Percentiles rank a stretch among this genome's conserved stretches.
phyloP scores from a whole-genome alignment of 2,888 invertebrate genomes.

The Venusia cambrica region DNA sequence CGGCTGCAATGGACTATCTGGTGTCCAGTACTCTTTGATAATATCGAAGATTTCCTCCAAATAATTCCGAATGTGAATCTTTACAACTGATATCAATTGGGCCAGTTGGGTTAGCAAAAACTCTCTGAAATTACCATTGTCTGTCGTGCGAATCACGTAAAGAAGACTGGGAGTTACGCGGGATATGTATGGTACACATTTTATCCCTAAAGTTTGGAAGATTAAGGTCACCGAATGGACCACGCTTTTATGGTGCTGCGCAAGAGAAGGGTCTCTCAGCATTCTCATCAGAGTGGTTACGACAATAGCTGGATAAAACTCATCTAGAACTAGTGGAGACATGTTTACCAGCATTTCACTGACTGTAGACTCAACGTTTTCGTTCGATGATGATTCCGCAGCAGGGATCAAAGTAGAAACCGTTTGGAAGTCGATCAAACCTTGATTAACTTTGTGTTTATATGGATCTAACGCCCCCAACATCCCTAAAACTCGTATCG shows the following conservation, averaged over 20 bases:
- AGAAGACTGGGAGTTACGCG: slow-evolving; percentile 94
- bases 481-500: slow-evolving; percentile 95
- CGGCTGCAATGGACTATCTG: slow-evolving; percentile 90
- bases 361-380: slow-evolving; percentile 83
- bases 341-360: slow-evolving; percentile 97
- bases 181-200: slow-evolving; percentile 95
- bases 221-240: slow-evolving; percentile 98
- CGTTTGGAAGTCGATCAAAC: slow-evolving; percentile 92
- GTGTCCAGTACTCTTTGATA: slow-evolving; percentile 96
- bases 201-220: slow-evolving; percentile 96
- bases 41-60: slow-evolving; percentile 96
- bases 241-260: slow-evolving; percentile 96
- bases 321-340: slow-evolving; percentile 92
- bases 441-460: slow-evolving; percentile 97
- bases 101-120: slow-evolving; percentile 97
- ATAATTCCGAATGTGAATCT: slow-evolving; percentile 97
- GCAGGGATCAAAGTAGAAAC: slow-evolving; percentile 90
- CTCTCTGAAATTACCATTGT: slow-evolving; percentile 89
- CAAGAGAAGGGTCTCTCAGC: slow-evolving; percentile 93
- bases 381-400: slow-evolving; percentile 84
- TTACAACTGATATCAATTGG: slow-evolving; percentile 95
- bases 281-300: slow-evolving; percentile 97
- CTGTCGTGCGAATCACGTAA: slow-evolving; percentile 93
- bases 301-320: slow-evolving; percentile 98
- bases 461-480: slow-evolving; percentile 99